Evolutionary conservation across 2,797 vertebrate genomes (phyloP), one percentile per base, ranked within the genome.

Genomic region (Halcyon smyrnensis): DNA sequence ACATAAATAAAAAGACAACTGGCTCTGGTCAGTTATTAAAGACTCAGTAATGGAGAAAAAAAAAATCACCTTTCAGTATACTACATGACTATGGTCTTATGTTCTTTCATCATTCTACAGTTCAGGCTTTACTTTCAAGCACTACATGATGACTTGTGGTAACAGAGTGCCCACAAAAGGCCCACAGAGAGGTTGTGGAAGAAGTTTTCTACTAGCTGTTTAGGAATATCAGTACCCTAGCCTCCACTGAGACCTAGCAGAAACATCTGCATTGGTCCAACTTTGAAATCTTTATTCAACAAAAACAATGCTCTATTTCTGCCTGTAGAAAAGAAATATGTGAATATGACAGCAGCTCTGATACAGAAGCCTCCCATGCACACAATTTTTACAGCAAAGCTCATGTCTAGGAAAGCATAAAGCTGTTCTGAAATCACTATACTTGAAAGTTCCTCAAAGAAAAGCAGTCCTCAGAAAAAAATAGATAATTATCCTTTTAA

Each of bases 71-170:
- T 75, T 64, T 71, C 24, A 18, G 3, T 28, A 7, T 37, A 34
- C 24, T 51, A 9, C 7, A 34, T 64, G n/a, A 24, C 11, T 34
- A 23, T 0, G 0, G 8, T 27, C 20, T 78, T 68, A 56, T 0
- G 1, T 24, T 84, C 50, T 84, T 84, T 57, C 50, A 37, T 39
- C 50, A 48, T 63, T 60, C 27, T 30, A 63, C 14, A 51, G 12
- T 20, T 65, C 36, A 73, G 7, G 5, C 13, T 88, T 79, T 57
- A 37, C 90, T 95, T 88, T 79, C 54, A 76, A 65, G 28, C n/a
- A 86, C 13, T 9, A n/a, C 1, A 0, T 51, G 27, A 41, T 21
- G 20, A 71, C 21, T 57, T 2, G 0, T 24, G 6, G 62, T 64
- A 84, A 81, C 4, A 62, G n/a, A 83, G 4, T 5, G 2, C 7